Evolutionary conservation across 2,797 vertebrate species (phyloP), one percentile per base, ranked within the genome.

Genomic region (Babyrousa celebensis): DNA sequence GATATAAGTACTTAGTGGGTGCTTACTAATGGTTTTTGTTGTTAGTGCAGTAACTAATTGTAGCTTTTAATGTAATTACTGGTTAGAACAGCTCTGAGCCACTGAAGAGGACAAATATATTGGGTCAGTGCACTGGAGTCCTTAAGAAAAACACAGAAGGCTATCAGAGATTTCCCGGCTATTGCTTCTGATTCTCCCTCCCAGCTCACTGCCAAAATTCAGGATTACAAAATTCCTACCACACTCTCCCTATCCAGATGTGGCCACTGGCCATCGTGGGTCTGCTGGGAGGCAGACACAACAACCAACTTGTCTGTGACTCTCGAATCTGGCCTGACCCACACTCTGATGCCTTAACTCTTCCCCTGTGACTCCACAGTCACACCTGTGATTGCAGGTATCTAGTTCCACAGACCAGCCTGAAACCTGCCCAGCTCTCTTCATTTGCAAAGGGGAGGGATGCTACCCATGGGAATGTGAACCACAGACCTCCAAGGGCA

Each of bases 1-100:
- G 25, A 9, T 89, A 60, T 62, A 93, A 91, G 71, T 60, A 89
- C 6, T 95, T 62, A 80, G 2, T 89, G 5, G 25, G 29, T 63
- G 40, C 72, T 93, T 95, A 80, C 65, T 93, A 95, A 87, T 85
- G 80, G 14, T 17, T 91, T 89, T 91, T 89, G 29, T 86, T 96
- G 80, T 84, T 86, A 74, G 36, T 54, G 16, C 17, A 74, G 14
- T 60, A 83, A 48, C 36, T 96, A 86, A 95, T 56, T 93, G 52
- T 74, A 96, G 67, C 52, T 85, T 92, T 75, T 91, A 91, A 82
- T 8, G 9, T 89, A 77, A 90, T 96, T 82, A 87, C 48, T 89
- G 78, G 68, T 84, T 87, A 70, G 52, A 97, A 86, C 17, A 89
- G 70, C 90, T 85, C 23, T 80, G 70, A 89, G 65, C 10, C 62